phyloP scores from a whole-genome alignment of 1,140 invertebrate species.

The Paramacrobiotus metropolitanus region DNA sequence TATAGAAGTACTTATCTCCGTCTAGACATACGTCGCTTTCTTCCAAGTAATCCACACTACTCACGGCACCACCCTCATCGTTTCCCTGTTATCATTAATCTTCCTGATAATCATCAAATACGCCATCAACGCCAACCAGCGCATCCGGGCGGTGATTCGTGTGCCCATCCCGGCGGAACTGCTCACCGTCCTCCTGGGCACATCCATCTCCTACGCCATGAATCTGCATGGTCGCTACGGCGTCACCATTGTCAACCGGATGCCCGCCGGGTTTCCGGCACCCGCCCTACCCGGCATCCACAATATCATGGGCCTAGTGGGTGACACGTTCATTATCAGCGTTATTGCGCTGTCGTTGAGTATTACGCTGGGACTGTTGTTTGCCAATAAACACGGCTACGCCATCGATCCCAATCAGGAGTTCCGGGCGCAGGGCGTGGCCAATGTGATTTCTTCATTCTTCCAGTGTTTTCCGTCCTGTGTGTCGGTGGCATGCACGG shows the following conservation, averaged over 20 bases:
- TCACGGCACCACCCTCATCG: background rate
- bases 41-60: background rate
- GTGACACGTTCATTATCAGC: too few species aligned
- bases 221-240: too few species aligned
- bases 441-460: background rate
- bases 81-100: background rate
- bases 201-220: background rate
- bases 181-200: background rate
- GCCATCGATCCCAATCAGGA: too few species aligned
- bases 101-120: background rate
- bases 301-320: too few species aligned
- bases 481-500: background rate
- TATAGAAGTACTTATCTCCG: background rate
- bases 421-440: background rate
- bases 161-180: background rate
- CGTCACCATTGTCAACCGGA: too few species aligned
- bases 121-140: background rate
- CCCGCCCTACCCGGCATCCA: too few species aligned
- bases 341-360: too few species aligned
- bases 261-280: too few species aligned
- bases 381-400: too few species aligned
- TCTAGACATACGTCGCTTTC: background rate
- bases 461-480: background rate
- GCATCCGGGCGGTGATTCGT: background rate
- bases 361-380: too few species aligned